Conservation (phyloP, 2,113 vertebrate genomes). For the Gnathonemus longibarbis region DNA sequence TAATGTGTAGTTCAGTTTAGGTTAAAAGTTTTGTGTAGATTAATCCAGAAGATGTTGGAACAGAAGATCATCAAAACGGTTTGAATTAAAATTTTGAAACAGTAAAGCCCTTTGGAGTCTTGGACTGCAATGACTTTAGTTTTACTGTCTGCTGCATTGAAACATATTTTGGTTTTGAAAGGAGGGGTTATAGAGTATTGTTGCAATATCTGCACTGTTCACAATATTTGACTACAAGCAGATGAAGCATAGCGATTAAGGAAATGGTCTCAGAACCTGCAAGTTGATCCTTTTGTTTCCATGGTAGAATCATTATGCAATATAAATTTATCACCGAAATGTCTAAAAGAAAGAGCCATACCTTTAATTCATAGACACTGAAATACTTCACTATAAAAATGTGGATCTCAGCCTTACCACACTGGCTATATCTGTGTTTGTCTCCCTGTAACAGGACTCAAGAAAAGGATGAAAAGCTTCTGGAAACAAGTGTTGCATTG, state of each 20-base stretch:
- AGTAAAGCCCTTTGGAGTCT: not conserved
- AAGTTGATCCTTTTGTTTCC: not conserved
- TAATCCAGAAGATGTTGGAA: not conserved
- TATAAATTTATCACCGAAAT: not conserved
- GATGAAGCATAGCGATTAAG: not conserved
- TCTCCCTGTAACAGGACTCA: not conserved
- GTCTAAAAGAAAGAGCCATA: not conserved
- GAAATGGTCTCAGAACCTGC: not conserved
- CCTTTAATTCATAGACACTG: not conserved
- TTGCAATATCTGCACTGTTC: not conserved
- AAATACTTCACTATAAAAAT: not conserved
- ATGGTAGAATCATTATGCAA: not conserved
- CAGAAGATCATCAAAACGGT: not conserved
- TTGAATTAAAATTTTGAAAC: conserved; percentile 1
- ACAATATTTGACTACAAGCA: not conserved
- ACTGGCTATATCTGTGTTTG: not conserved
- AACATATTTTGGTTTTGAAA: not conserved
- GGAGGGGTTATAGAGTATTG: not conserved
- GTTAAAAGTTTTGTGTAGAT: not conserved
- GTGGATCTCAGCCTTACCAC: not conserved
- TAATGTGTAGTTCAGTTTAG: not conserved
- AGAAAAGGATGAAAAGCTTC: not conserved
- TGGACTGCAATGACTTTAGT: not conserved
- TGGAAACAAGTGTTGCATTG: not conserved
- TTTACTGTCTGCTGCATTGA: not conserved